Conservation (phyloP, 2,113 vertebrate genomes). For the Kryptolebias marmoratus region DNA sequence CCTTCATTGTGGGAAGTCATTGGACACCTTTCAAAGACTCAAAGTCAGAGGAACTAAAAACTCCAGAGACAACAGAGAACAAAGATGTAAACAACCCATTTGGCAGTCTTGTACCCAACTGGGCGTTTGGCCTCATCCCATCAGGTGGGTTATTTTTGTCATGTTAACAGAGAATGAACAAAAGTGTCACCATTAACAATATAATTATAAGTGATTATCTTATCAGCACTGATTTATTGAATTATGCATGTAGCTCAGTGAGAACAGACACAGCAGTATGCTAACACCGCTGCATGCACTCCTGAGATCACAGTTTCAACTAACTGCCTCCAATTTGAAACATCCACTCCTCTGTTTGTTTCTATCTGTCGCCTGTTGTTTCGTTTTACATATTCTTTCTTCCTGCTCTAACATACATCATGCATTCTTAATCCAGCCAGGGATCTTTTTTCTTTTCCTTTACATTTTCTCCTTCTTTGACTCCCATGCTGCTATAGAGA, state of each 20-base stretch:
- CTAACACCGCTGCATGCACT: slow-evolving; percentile 1
- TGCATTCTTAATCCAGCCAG: slow-evolving; percentile 50
- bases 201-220: slow-evolving; percentile 50
- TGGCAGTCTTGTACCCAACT: slow-evolving; percentile 63
- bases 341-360: slow-evolving; percentile 7
- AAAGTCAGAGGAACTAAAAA: slow-evolving; percentile 48
- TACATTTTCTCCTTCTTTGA: background rate
- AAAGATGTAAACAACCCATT: slow-evolving; percentile 56
- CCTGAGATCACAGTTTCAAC: slow-evolving; percentile 8
- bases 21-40: slow-evolving; percentile 51
- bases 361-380: slow-evolving; percentile 41
- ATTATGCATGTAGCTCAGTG: slow-evolving; percentile 35
- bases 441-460: slow-evolving; percentile 1
- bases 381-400: slow-evolving; percentile 21
- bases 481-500: slow-evolving; percentile 12
- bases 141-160: slow-evolving; percentile 67
- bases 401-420: slow-evolving; percentile 15
- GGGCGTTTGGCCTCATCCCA: slow-evolving; percentile 66
- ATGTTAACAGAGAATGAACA: slow-evolving; percentile 15
- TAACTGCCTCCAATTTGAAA: slow-evolving; percentile 20
- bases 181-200: slow-evolving; percentile 24
- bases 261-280: slow-evolving; percentile 10
- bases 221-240: slow-evolving; percentile 47
- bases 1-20: slow-evolving; percentile 59
- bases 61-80: slow-evolving; percentile 24